Evolutionary conservation across 2,888 invertebrate species (phyloP), one percentile per base, ranked within the genome.

Genomic region (Gibbula magus): DNA sequence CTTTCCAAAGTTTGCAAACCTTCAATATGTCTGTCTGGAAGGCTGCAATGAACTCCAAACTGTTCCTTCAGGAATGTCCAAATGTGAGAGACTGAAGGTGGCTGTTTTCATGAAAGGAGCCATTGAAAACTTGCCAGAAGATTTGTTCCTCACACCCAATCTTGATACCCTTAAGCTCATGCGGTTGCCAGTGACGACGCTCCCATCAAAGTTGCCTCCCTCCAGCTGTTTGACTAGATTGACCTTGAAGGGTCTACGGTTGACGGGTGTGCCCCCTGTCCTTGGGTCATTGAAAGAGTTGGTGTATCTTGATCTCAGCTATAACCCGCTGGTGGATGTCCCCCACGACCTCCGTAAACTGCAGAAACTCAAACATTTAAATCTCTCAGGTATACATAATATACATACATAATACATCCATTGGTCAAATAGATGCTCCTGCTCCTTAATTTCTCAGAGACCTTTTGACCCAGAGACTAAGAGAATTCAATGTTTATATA

Each of bases 261-360:
- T 92, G 51, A 80, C 79, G 7, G 79, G 81, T 3, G 35, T 91
- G 3, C 91, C 91, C 3, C 78, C 80, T 2, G 85, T 87, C 52
- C 78, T 92, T 10, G 83, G 89, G 29, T 75, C 81, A n/a, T 82
- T 90, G 20, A 52, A 78, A 5, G 82, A 86, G 22, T 82, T 92
- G 35, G 75, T 83, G n/a, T 70, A 83, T 8, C 83, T 92, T 4
- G 82, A 86, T 56, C 79, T 92, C 25, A 85, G 86, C 76, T 85
- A 88, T 83, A 91, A 91, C 78, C 88, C 86, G 1, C 82, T 92
- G 32, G 85, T 82, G 25, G 79, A 79, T 53, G 81, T 92, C n/a
- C 91, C 91, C 35, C 87, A 88, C 22, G 83, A 85, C 52, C 83
- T 92, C n/a, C 77, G 66, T 18, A 75, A 85, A 5, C 84, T 91